Percentiles rank a stretch among this genome's conserved stretches.
Conservation (phyloP, 2,113 vertebrate species). For the Apteryx owenii region DNA sequence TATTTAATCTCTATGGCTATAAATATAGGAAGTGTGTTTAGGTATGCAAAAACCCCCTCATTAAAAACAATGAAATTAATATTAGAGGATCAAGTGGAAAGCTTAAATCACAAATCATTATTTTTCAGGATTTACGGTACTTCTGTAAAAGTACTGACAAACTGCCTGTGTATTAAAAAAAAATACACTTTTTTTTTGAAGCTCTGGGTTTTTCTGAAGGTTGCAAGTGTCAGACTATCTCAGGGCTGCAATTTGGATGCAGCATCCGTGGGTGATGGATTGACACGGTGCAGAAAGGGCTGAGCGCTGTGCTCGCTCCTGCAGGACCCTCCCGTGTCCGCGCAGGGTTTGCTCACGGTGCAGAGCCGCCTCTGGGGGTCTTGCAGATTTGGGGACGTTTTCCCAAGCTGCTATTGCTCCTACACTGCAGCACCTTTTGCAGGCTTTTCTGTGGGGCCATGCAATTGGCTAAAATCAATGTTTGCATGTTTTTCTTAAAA, state of each 20-base stretch:
- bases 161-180: accelerated
- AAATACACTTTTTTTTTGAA: accelerated
- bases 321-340: accelerated
- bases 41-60: background rate
- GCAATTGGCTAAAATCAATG: background rate
- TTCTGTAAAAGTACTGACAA: too few species aligned
- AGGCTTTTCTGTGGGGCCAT: accelerated
- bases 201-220: accelerated
- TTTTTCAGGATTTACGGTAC: background rate
- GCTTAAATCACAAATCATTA: background rate
- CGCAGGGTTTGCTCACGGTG: background rate
- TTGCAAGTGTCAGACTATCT: too few species aligned
- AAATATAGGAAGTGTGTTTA: background rate
- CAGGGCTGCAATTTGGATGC: accelerated
- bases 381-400: background rate
- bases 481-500: background rate
- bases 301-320: too few species aligned
- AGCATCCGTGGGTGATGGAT: accelerated
- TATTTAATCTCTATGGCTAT: background rate
- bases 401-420: background rate
- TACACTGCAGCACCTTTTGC: accelerated
- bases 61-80: background rate
- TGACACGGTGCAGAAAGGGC: background rate
- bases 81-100: background rate
- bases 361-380: accelerated